These are phyloP conservation scores for Cranoglanis bouderius DNA, from an alignment of 2,113 vertebrate genomes.

Conservation along the genomic window DNA sequence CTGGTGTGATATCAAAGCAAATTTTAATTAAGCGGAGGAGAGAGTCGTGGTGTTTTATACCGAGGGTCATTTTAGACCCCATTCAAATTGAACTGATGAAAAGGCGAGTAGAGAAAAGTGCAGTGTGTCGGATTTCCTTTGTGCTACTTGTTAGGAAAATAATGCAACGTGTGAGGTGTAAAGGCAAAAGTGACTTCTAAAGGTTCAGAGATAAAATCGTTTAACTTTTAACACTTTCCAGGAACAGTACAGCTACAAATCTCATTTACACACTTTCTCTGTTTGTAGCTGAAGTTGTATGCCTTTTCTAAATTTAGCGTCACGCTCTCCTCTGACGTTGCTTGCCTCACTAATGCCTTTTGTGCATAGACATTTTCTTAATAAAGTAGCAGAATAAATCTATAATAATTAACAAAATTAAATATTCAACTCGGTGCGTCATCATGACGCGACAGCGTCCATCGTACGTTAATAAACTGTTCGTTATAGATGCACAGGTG, in stretches of 20 bases:
- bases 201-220: background rate
- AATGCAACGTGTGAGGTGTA: background rate
- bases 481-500: too few species aligned
- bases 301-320: background rate
- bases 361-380: background rate
- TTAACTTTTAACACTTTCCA: background rate
- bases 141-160: background rate
- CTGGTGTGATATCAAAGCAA: background rate
- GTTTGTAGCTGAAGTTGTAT: background rate
- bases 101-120: background rate
- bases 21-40: background rate
- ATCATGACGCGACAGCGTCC: background rate
- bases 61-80: background rate
- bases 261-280: background rate
- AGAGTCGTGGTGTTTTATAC: background rate
- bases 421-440: background rate
- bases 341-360: background rate
- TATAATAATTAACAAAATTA: background rate
- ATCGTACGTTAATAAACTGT: too few species aligned
- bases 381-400: background rate
- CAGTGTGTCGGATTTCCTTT: background rate
- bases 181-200: background rate
- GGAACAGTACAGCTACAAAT: too few species aligned
- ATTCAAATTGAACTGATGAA: background rate
- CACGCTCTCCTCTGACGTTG: background rate